Evolutionary conservation across 2,113 vertebrate species (phyloP), one percentile per base, ranked within the genome.

Genomic region (Hippocampus barbouri): DNA sequence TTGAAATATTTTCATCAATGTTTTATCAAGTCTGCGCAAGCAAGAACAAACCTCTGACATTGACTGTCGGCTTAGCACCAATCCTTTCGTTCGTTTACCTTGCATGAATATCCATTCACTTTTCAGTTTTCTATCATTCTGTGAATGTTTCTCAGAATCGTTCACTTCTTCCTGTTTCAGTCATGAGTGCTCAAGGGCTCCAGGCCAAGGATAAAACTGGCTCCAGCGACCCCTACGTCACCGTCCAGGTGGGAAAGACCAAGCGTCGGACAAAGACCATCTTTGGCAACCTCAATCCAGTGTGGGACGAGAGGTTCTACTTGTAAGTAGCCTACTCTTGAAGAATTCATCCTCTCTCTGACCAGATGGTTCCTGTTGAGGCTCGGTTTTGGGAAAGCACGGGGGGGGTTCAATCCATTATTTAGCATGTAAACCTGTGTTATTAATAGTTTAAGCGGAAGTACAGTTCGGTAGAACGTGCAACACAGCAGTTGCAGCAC

Each of bases 131-230:
- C 34, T 38, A 9, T 30, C 10, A 61, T 61, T 30, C 27, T 4
- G 59, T 20, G 12, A 8, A 61, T 8, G 6, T 62, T 64, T 71
- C 25, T 38, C 21, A 1, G 15, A 23, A 45, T 75, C 40, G 74
- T 10, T 74, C 75, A 27, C 30, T 25, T 70, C 54, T 66, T 64
- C n/a, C 74, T 64, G 60, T 41, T 76, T 27, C 88, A 99, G 97
- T 99, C 82, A 93, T 98, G 84, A 96, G 95, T 83, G 97, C 97
- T 71, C 97, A 98, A 89, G 97, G 97, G 25, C 90, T 99, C 78
- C 97, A 99, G 75, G 97, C 97, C 70, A 99, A 99, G 86, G 97
- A 99, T 85, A 99, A 98, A 91, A 99, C 97, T 0, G 97, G 97
- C 53, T 98, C 97, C 30, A 99, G 97, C 66, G 97, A 99, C 79